Evolutionary conservation across 1,140 invertebrate genomes (phyloP), one percentile per base, ranked within the genome.

Genomic region (Drosophila elegans): DNA sequence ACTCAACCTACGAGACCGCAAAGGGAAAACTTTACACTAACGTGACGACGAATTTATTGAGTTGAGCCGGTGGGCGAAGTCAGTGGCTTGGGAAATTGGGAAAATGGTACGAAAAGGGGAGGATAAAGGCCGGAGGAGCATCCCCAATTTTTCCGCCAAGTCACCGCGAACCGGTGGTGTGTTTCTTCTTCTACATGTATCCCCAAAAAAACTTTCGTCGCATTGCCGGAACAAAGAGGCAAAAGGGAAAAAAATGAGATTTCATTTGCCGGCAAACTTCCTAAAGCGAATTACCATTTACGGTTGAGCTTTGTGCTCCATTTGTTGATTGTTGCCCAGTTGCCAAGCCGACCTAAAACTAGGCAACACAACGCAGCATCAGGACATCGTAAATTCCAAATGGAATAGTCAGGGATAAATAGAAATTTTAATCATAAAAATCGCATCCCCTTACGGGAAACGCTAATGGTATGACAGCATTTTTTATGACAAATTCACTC

Each of bases 11-110:
- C 9, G 13, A 59, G 44, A 4, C 44, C 42, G 66, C 64, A 34
- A 48, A 49, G 66, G 68, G 44, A 57, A 71, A 71, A 71, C 66
- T 72, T 72, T 72, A 71, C 51, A 72, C 68, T 72, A 72, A 72
- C 68, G 66, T 72, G 68, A 72, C 68, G 51, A 53, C 36, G 68
- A 72, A 72, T 72, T 72, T 72, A 72, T 72, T 72, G 67, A 69
- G 67, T 46, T 69, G 29, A 71, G 64, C 61, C 38, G 60, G 45
- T 67, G 21, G 32, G n/a, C 32, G 42, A 16, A 52, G 49, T 13
- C 49, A 52, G 32, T 52, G 49, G 51, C 5, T 29, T 63, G 64
- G 36, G 36, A 63, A 67, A 67, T 63, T 67, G 61, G 56, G 61
- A 64, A 64, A 64, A 44, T 38, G 45, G 46, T 36, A 36, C 51